Evolutionary conservation across 2,113 vertebrate genomes (phyloP).

Genomic region (Ophiodon elongatus): DNA sequence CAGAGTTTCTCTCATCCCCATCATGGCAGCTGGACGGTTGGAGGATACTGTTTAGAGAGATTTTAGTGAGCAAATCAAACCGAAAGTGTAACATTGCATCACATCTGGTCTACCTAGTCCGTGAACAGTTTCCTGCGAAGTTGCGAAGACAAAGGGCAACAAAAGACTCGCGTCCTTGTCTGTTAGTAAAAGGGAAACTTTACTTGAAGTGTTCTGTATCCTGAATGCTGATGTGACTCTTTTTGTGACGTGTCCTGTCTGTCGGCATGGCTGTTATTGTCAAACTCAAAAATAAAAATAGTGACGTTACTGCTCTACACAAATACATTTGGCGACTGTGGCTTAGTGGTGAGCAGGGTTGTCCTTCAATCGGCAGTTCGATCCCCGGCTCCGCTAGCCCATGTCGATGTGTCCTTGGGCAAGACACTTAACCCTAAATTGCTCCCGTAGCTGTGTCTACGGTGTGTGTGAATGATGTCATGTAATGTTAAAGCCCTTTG

Average conservation of each 20-base stretch:
- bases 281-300: neutral
- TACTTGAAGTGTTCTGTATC: neutral
- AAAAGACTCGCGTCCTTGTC: neutral
- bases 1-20: neutral
- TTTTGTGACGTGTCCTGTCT: constrained; percentile 1
- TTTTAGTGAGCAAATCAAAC: neutral
- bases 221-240: neutral
- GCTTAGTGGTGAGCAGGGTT: too few relatives aligned
- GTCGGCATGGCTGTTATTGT: neutral
- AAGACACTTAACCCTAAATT: too few relatives aligned
- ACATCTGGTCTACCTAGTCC: neutral
- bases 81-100: neutral
- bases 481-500: too few relatives aligned
- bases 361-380: too few relatives aligned
- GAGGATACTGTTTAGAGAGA: neutral
- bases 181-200: neutral
- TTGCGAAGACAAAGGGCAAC: too few relatives aligned
- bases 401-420: too few relatives aligned
- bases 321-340: too few relatives aligned
- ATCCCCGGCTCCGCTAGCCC: too few relatives aligned
- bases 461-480: too few relatives aligned
- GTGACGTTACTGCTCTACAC: neutral
- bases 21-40: neutral
- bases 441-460: too few relatives aligned
- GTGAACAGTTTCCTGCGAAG: neutral